Evolutionary conservation across 2,113 vertebrate genomes (phyloP), one percentile per base, ranked within the genome.

Genomic region (Dipodomys stephensi): DNA sequence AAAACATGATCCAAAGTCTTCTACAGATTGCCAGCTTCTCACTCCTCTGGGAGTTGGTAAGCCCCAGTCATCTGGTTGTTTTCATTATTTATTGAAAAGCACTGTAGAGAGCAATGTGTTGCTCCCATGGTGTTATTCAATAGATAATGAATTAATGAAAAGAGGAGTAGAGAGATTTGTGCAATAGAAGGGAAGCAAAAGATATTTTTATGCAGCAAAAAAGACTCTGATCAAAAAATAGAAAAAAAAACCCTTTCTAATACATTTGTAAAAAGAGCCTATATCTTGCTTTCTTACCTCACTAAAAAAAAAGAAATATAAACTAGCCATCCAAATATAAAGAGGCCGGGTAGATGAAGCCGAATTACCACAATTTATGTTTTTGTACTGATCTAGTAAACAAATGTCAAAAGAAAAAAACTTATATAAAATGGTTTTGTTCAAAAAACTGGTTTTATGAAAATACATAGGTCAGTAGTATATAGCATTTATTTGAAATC

Each of bases 81-180:
- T 93, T 93, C 77, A 83, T 95, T 85, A 90, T 94, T 93, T 96
- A 92, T 90, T 95, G 83, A 86, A 94, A 91, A 94, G 27, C 46
- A 72, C 57, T 8, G 0, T 39, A 23, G 69, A 72, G 62, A 94
- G 57, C 60, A 71, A 69, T 22, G 44, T n/a, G 5, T 32, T 49
- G 6, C 13, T 62, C 32, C 35, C 11, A 6, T 5, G 7, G n/a
- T 77, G 60, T 88, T 90, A 60, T 72, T 94, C 44, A 49, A 25
- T 85, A 81, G 89, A 85, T 86, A 93, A 87, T 93, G 46, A 95
- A 97, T 92, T 94, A 88, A 83, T 83, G 78, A 96, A 88, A 3
- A 87, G 71, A 96, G 8, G 30, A 64, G 12, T 39, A 87, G 84
- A 92, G 64, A 88, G 62, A 60, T 76, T 57, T 87, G 87, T 92